Evolutionary conservation across 2,113 vertebrate species (phyloP).

Genomic region (Campylorhamphus procurvoides): DNA sequence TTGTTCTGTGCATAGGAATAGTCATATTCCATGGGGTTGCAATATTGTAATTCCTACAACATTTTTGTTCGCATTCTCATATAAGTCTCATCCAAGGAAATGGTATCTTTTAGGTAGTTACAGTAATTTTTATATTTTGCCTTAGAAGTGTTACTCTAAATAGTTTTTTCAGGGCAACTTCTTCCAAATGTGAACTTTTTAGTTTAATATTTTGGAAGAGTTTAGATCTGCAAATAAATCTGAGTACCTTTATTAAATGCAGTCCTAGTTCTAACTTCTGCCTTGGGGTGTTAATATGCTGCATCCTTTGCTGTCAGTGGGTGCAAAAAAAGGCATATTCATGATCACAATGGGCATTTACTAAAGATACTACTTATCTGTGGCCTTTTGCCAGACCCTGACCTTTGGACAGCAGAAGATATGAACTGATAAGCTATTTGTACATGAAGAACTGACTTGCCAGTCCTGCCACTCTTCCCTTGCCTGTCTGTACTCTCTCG

Average conservation of each 20-base stretch:
- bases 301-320: background rate
- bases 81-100: background rate
- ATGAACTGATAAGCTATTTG: rapidly evolving
- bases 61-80: background rate
- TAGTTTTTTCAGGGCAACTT: background rate
- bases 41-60: background rate
- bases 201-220: background rate
- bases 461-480: background rate
- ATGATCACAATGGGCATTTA: rapidly evolving
- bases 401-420: background rate
- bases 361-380: background rate
- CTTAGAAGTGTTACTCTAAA: background rate
- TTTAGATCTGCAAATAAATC: background rate
- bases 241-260: background rate
- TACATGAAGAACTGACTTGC: background rate
- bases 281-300: background rate
- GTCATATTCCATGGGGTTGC: background rate
- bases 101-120: background rate
- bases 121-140: background rate
- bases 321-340: background rate
- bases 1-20: rapidly evolving
- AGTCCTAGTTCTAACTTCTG: background rate
- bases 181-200: background rate
- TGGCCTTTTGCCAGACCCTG: background rate
- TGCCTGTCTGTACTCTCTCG: background rate